Percentiles rank a stretch among this genome's conserved stretches.
phyloP scores from a whole-genome alignment of 2,797 vertebrate genomes.

The Pangasius mekongensis region DNA sequence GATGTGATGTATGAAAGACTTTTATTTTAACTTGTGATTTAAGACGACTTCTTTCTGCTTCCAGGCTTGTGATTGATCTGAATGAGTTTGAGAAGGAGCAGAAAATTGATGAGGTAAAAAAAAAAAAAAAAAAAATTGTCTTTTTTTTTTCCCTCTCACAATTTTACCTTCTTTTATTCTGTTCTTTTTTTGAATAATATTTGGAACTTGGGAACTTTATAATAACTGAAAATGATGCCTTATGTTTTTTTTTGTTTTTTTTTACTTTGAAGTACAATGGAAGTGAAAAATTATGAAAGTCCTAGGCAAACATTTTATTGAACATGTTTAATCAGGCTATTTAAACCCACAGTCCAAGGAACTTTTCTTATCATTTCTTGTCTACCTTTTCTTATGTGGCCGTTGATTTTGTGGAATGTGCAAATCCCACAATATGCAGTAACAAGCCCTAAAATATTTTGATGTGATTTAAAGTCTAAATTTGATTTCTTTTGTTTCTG shows the following conservation, averaged over 20 bases:
- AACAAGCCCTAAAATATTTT: neutral
- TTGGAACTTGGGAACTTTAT: neutral
- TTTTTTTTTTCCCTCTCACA: neutral
- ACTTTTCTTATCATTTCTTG: neutral
- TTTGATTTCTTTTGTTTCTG: neutral
- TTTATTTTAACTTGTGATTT: neutral
- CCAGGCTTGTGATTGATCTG: conserved; percentile 84
- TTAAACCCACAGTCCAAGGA: neutral
- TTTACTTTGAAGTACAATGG: too few species aligned
- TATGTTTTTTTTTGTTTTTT: neutral
- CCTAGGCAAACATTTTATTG: neutral
- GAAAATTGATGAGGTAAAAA: conserved; percentile 86
- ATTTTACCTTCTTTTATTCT: neutral
- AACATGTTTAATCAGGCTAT: neutral
- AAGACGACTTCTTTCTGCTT: conserved; percentile 38
- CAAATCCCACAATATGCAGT: neutral
- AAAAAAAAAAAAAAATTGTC: too few species aligned
- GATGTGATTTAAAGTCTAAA: neutral
- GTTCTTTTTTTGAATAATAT: neutral
- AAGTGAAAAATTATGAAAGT: neutral
- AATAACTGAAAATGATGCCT: neutral
- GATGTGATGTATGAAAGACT: neutral
- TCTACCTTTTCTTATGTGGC: neutral
- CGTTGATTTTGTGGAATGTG: neutral
- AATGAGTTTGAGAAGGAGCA: conserved; percentile 85